A percentile compares a stretch with the other conserved stretches of the same genome.
These are phyloP conservation scores for Gnatocerus cornutus DNA, from an alignment of 2,888 invertebrate genomes.

Conservation along the genomic window DNA sequence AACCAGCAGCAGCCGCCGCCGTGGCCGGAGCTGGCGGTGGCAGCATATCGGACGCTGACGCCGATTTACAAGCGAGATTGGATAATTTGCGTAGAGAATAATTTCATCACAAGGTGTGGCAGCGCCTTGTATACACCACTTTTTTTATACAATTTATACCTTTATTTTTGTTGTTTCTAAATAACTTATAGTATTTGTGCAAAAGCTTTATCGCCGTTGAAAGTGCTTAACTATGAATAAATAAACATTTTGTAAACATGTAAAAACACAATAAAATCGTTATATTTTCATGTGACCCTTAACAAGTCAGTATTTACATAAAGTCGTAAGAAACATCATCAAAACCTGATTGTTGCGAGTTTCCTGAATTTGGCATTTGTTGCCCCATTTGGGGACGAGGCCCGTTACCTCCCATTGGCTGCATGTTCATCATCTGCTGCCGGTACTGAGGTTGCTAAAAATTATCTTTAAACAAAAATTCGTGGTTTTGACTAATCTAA, in stretches of 20 bases:
- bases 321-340: conserved; percentile 67
- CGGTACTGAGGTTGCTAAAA: conserved; percentile 82
- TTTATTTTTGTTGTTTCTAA: conserved; percentile 3
- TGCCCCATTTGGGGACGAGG: conserved; percentile 71
- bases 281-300: too few relatives aligned
- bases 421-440: conserved; percentile 75
- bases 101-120: conserved; percentile 46
- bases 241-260: not conserved
- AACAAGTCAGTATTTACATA: conserved; percentile 51
- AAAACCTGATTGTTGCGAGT: conserved; percentile 64
- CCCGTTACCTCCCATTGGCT: conserved; percentile 72
- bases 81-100: conserved; percentile 95
- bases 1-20: conserved; percentile 76
- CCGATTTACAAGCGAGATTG: conserved; percentile 96
- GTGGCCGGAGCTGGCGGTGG: conserved; percentile 71
- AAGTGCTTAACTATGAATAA: not conserved
- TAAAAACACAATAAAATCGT: not conserved
- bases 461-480: conserved; percentile 16
- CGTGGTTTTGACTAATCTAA: too few relatives aligned
- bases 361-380: conserved; percentile 68
- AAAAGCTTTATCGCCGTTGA: not conserved
- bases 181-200: not conserved
- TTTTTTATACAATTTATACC: conserved; percentile 5
- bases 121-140: conserved; percentile 1
- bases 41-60: conserved; percentile 88